Evolutionary conservation across 2,797 vertebrate species (phyloP).

Genomic region (Otus scops): DNA sequence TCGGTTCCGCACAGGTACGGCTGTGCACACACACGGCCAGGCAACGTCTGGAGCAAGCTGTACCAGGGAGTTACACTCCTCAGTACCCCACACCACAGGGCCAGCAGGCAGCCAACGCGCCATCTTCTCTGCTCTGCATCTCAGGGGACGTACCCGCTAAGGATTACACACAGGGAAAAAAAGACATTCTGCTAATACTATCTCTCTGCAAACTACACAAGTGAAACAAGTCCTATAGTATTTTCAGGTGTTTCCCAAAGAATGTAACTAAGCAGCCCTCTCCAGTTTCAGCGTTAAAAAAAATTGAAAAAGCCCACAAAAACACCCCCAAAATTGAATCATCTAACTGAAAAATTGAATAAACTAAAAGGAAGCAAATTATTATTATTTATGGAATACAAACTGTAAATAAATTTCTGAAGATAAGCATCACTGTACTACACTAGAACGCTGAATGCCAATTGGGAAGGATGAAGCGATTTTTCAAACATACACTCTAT

Average conservation of each 20-base stretch:
- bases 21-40: not conserved
- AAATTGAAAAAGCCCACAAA: not conserved
- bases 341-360: not conserved
- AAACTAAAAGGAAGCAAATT: not conserved
- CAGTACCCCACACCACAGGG: too few species aligned
- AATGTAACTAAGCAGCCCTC: not conserved
- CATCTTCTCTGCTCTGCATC: too few species aligned
- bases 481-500: not conserved
- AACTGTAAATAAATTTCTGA: not conserved
- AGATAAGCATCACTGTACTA: not conserved
- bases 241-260: not conserved
- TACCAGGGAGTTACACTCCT: not conserved
- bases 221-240: not conserved
- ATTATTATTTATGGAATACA: not conserved
- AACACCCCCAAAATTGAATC: not conserved
- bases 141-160: not conserved
- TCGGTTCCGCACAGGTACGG: not conserved
- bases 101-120: not conserved
- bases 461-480: not conserved
- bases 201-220: not conserved
- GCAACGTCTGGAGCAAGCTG: too few species aligned
- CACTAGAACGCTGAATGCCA: not conserved
- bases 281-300: not conserved
- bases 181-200: accelerated
- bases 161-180: too few species aligned